Evolutionary conservation across 2,113 vertebrate genomes (phyloP), one percentile per base, ranked within the genome.

Genomic region (Romanogobio albipinnatus): DNA sequence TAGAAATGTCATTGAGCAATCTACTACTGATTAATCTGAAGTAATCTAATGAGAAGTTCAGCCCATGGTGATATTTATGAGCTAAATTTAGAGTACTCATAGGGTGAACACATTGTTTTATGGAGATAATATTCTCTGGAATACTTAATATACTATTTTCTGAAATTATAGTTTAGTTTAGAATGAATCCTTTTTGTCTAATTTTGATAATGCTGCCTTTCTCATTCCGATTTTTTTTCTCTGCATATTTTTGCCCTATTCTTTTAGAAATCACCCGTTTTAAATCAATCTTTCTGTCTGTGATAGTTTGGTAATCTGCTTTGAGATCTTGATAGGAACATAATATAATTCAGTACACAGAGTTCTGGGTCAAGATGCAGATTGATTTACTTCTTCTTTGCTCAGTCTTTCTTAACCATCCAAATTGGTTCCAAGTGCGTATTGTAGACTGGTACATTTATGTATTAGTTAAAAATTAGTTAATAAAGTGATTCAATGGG

Each of bases 1-100:
- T 24, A 62, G 58, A 79, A 79, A 62, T 79, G 58, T 26, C 58
- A 62, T 45, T 26, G 76, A 78, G 36, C 76, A 61, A 45, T 78
- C 11, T 59, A 61, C 53, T 78, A 13, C 76, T 59, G 76, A 59
- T 78, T 78, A 43, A 78, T 59, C 9, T 11, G 6, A 22, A 43
- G 33, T 39, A 39, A n/a, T n/a, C n/a, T n/a, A n/a, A 59, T 59
- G 6, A 78, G 36, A 78, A 43, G 56, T 61, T 78, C 53, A 62
- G 1, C 58, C n/a, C n/a, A 79, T 62, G n/a, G 58, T 79, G 39
- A 62, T 62, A 17, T 79, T 45, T 47, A 62, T 79, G 39, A 45
- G 58, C 58, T 79, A 62, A 62, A 47, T 79, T 47, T 62, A 62
- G 76, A 62, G n/a, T 17, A 78, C 61, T 78, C 36, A n/a, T 26